Evolutionary conservation across 2,113 vertebrate species (phyloP).

Genomic region (Perca fluviatilis): DNA sequence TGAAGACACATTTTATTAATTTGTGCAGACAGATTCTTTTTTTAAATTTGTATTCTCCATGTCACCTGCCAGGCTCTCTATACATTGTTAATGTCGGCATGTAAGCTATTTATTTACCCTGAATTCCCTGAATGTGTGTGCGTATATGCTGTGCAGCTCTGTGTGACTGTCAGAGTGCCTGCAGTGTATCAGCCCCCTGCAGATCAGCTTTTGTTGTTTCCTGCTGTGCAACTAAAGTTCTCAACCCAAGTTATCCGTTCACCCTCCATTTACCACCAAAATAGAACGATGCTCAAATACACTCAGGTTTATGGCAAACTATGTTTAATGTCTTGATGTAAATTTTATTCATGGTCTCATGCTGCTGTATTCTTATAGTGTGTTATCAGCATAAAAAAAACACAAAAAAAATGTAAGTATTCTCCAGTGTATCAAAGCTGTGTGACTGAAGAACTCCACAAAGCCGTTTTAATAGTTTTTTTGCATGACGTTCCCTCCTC

Average conservation of each 20-base stretch:
- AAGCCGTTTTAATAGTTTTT: slow-evolving; percentile 3
- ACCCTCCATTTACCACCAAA: slow-evolving; percentile 1
- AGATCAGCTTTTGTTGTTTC: neutral
- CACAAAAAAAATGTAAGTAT: neutral
- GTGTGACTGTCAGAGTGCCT: neutral
- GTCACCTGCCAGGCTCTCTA: too few relatives aligned
- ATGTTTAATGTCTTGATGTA: neutral
- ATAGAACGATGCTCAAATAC: neutral
- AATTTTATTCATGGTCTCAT: neutral
- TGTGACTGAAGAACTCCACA: neutral
- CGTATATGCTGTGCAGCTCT: neutral
- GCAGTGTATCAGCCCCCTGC: slow-evolving; percentile 10
- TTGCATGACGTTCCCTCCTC: neutral
- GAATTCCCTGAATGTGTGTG: neutral
- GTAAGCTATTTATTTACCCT: neutral
- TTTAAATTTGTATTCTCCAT: too few relatives aligned
- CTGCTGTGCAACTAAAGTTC: slow-evolving; percentile 21
- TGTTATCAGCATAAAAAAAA: neutral
- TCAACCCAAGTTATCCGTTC: neutral
- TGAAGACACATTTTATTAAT: too few relatives aligned
- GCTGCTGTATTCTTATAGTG: neutral
- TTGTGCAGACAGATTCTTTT: too few relatives aligned
- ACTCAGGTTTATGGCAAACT: neutral
- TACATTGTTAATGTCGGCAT: too few relatives aligned
- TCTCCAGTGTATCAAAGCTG: neutral